phyloP scores from a whole-genome alignment of 1,140 invertebrate genomes.

The Leguminivora glycinivorella region DNA sequence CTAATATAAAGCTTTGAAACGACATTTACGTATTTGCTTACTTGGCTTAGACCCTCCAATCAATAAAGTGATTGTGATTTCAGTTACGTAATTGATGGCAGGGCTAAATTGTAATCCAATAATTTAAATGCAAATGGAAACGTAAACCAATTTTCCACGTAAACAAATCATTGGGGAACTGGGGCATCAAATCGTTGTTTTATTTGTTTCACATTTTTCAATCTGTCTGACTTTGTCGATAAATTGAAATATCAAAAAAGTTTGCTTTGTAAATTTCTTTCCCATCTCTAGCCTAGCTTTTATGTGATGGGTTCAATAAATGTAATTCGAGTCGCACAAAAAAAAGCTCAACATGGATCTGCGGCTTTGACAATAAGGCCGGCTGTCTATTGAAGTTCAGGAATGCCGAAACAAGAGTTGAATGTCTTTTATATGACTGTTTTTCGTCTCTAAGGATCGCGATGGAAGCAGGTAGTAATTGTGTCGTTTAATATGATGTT shows the following conservation, averaged over 20 bases:
- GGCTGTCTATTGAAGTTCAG: background rate
- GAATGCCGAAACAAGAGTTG: background rate
- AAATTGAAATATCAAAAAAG: background rate
- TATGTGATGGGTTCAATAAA: constrained; percentile 21
- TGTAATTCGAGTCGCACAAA: constrained; percentile 13
- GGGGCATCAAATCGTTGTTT: background rate
- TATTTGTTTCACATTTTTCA: background rate
- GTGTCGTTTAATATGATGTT: background rate
- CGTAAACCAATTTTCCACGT: constrained; percentile 13
- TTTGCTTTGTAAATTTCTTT: background rate
- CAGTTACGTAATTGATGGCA: constrained; percentile 4
- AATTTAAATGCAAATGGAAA: constrained; percentile 24
- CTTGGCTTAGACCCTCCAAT: background rate
- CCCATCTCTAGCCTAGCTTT: constrained; percentile 2
- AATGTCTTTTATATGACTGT: constrained; percentile 5
- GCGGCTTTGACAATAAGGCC: constrained; percentile 6
- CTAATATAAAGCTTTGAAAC: background rate
- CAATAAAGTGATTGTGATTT: constrained; percentile 22
- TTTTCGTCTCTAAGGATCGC: background rate
- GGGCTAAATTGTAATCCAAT: constrained; percentile 14
- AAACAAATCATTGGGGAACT: constrained; percentile 9
- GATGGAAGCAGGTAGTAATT: background rate
- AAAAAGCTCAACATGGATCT: constrained; percentile 8
- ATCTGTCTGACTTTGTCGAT: background rate
- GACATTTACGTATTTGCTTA: background rate